Evolutionary conservation across 64 coral and sea anemone genomes (phyloP).

Genomic region (Hydrozoanthus tunicans): DNA sequence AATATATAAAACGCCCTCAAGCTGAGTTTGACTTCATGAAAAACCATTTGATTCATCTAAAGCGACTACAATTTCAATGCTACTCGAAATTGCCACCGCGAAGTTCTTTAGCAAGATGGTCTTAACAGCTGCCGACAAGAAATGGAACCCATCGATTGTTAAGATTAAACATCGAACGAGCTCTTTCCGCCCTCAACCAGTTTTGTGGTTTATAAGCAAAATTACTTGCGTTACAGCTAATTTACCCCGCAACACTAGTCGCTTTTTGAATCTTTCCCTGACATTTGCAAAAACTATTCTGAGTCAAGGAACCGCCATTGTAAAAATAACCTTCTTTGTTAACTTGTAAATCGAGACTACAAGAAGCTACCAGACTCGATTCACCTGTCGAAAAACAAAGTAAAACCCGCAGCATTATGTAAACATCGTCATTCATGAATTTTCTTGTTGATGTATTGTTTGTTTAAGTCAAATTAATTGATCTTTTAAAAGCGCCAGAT

Average conservation of each 20-base stretch:
- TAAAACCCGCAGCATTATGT: neutral
- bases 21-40: constrained; percentile 6
- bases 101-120: constrained; percentile 19
- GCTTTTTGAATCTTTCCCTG: neutral
- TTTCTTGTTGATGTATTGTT: constrained; percentile 29
- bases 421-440: constrained; percentile 28
- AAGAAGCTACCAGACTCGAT: constrained; percentile 10
- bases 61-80: neutral
- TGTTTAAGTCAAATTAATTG: neutral
- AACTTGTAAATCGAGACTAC: constrained; percentile 14
- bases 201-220: neutral
- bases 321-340: constrained; percentile 41
- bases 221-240: constrained; percentile 2
- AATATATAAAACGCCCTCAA: constrained; percentile 9
- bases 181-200: constrained; percentile 18
- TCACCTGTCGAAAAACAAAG: constrained; percentile 32
- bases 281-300: constrained; percentile 52
- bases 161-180: neutral
- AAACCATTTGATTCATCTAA: constrained; percentile 17
- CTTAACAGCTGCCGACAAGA: constrained; percentile 19
- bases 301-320: neutral
- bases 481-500: neutral
- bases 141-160: neutral
- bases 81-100: constrained; percentile 39
- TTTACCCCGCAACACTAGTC: neutral